A percentile compares a stretch with the other conserved stretches of the same genome.
Evolutionary conservation across 1,140 invertebrate species (phyloP).

Genomic region (Coelopa frigida): DNA sequence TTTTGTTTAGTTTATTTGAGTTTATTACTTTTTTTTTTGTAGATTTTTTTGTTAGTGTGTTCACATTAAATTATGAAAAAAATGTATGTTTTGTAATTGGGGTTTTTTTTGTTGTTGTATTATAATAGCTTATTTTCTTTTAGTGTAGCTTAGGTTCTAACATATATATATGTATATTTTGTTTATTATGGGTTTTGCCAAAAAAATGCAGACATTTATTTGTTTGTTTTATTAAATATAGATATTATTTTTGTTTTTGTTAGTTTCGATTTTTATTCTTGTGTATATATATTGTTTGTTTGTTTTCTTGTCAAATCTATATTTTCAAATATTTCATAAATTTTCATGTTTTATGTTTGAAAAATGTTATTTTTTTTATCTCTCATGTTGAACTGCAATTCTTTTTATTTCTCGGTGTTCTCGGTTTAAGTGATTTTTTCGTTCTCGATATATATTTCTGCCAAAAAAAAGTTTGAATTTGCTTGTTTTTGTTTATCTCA

Average conservation of each 20-base stretch:
- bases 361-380: too few relatives aligned
- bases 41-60: not conserved
- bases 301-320: not conserved
- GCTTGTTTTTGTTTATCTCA: too few relatives aligned
- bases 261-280: not conserved
- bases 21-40: slow-evolving; percentile 4
- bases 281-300: not conserved
- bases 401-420: too few relatives aligned
- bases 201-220: slow-evolving; percentile 2
- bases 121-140: not conserved
- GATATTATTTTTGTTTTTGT: not conserved
- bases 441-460: too few relatives aligned
- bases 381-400: too few relatives aligned
- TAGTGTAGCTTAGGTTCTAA: not conserved
- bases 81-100: not conserved
- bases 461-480: too few relatives aligned
- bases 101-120: not conserved
- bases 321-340: not conserved
- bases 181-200: slow-evolving; percentile 2
- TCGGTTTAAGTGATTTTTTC: too few relatives aligned
- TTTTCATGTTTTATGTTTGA: too few relatives aligned
- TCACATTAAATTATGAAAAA: not conserved
- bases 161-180: slow-evolving; percentile 1
- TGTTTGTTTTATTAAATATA: slow-evolving; percentile 1
- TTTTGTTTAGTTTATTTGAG: slow-evolving; percentile 6